Evolutionary conservation across 2,797 vertebrate species (phyloP).

Genomic region (Leptodactylus fallax): DNA sequence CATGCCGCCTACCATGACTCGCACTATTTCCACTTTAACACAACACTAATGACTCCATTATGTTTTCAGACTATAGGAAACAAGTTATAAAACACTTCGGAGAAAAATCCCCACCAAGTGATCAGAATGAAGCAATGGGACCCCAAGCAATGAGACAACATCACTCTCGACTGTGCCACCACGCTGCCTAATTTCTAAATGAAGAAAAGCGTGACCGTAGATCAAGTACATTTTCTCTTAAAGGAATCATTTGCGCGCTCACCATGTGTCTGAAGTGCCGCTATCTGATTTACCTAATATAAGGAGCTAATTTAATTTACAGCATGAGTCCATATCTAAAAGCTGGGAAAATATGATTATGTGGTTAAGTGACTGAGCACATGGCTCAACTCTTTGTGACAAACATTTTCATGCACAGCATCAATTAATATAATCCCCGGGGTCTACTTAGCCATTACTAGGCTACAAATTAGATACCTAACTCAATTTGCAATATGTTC

Average conservation of each 20-base stretch:
- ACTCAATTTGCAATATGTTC: conserved; percentile 54
- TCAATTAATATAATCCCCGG: conserved; percentile 57
- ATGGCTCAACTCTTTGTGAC: conserved; percentile 56
- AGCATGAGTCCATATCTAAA: conserved; percentile 56
- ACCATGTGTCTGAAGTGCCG: background rate
- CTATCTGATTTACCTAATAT: conserved; percentile 53
- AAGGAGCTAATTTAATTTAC: conserved; percentile 56
- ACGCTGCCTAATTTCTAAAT: background rate
- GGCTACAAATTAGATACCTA: conserved; percentile 45
- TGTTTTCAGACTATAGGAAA: background rate
- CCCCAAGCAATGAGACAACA: conserved; percentile 14
- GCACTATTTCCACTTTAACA: background rate
- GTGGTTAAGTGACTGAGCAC: conserved; percentile 58
- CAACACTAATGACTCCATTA: background rate
- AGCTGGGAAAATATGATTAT: conserved; percentile 61
- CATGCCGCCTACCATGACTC: background rate
- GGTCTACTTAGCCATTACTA: conserved; percentile 42
- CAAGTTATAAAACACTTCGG: background rate
- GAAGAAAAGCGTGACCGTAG: background rate
- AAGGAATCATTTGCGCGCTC: conserved; percentile 14
- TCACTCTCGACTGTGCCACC: background rate
- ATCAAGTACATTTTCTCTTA: background rate
- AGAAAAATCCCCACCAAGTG: background rate
- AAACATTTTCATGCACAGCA: conserved; percentile 50
- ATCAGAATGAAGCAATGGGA: background rate